Conservation (phyloP, 2,888 invertebrate genomes). For the Sycophila texana region DNA sequence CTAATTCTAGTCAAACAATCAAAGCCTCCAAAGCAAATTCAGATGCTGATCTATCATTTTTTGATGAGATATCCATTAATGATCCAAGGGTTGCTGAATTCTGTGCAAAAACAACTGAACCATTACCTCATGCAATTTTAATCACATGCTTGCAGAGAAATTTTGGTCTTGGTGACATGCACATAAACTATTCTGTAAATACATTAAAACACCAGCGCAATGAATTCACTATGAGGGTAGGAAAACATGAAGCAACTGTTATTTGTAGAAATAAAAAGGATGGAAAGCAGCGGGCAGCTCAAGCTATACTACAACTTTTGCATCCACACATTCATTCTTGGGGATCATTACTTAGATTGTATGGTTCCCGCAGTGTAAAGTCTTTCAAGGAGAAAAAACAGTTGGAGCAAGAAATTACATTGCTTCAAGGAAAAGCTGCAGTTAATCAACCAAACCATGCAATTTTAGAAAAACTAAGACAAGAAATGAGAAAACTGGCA, state of each 20-base stretch:
- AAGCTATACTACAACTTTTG: conserved; percentile 91
- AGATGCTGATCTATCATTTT: conserved; percentile 79
- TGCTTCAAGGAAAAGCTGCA: conserved; percentile 91
- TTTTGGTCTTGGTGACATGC: conserved; percentile 92
- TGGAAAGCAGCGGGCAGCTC: conserved; percentile 97
- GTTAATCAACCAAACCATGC: conserved; percentile 94
- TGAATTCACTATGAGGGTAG: conserved; percentile 95
- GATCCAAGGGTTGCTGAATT: conserved; percentile 96
- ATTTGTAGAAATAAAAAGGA: conserved; percentile 96
- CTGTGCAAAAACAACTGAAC: conserved; percentile 97
- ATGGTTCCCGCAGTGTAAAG: conserved; percentile 93
- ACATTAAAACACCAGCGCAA: conserved; percentile 93
- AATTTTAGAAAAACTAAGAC: conserved; percentile 88
- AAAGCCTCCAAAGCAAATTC: conserved; percentile 72
- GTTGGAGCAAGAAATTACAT: conserved; percentile 94
- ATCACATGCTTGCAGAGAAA: conserved; percentile 94
- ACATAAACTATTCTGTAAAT: conserved; percentile 91
- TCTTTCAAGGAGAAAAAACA: conserved; percentile 94
- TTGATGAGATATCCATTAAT: conserved; percentile 94
- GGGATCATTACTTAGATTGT: conserved; percentile 94
- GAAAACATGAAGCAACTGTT: conserved; percentile 92
- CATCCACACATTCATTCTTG: conserved; percentile 97
- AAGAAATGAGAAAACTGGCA: conserved; percentile 87
- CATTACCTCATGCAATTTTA: conserved; percentile 94
- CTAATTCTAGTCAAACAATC: conserved; percentile 72